Evolutionary conservation across 1,140 invertebrate genomes (phyloP), one percentile per base, ranked within the genome.

Genomic region (Muscidifurax raptorellus): DNA sequence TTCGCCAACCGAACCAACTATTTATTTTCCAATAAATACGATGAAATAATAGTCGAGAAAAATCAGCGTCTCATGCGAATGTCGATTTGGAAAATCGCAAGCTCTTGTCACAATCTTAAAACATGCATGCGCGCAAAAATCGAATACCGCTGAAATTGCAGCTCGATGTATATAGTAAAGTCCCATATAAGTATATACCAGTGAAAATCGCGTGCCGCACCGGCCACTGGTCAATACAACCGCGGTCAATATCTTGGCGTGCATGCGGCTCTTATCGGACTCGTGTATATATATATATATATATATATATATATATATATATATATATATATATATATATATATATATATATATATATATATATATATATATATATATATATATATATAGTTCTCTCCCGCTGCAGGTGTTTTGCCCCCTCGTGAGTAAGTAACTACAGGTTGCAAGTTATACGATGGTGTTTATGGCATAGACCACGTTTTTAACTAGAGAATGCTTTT

Each of bases 191-290:
- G 36, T 9, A 6, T 40, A 40, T 36, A 69, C 67, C 64, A 10
- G 64, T 67, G 6, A 12, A 18, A 69, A 13, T 59, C 59, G 47
- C 67, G 74, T 40, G 69, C 36, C 67, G n/a, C n/a, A 40, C 74
- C 18, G 77, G n/a, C 76, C 85, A 75, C 47, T 86, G 85, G 85
- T 86, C 85, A 86, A 86, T 83, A 83, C 40, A 64, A 64, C 79
- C 69, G 77, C 92, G 91, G 89, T 93, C 92, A 92, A 92, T 93
- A 92, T 91, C 89, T 90, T 92, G 71, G 89, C 91, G 90, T 91
- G 91, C 88, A 87, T n/a, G 71, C 18, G 32, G 18, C n/a, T 74
- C 32, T 74, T n/a, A 36, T 30, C 59, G 67, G 67, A n/a, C 59
- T 22, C 36, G 36, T 6, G n/a, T n/a, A n/a, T n/a, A n/a, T n/a